Evolutionary conservation across 2,888 invertebrate species (phyloP).

Genomic region (Eulithis testata): DNA sequence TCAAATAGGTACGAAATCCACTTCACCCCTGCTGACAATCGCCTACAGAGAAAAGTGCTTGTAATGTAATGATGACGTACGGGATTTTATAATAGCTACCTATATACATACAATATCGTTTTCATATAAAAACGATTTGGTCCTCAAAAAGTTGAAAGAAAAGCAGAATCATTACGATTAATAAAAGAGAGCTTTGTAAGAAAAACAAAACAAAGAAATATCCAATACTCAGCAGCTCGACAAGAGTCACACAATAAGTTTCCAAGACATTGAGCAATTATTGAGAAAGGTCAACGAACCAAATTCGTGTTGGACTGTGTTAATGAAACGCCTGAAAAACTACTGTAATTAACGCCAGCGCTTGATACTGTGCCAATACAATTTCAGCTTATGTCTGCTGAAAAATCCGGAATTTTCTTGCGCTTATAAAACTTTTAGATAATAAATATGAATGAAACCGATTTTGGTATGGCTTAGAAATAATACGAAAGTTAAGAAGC

Average conservation of each 20-base stretch:
- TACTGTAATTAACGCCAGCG: constrained; percentile 19
- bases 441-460: too few relatives aligned
- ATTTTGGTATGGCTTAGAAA: too few relatives aligned
- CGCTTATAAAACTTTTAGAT: too few relatives aligned
- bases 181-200: too few relatives aligned
- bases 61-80: constrained; percentile 4
- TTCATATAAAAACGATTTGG: too few relatives aligned
- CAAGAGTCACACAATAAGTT: constrained; percentile 9
- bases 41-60: constrained; percentile 6
- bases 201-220: too few relatives aligned
- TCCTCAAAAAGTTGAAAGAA: too few relatives aligned
- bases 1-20: constrained; percentile 6
- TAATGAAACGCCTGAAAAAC: constrained; percentile 27
- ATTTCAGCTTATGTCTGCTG: background rate
- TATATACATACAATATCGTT: too few relatives aligned
- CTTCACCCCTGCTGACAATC: constrained; percentile 15
- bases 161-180: too few relatives aligned
- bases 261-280: constrained; percentile 14
- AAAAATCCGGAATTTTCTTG: background rate
- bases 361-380: constrained; percentile 21
- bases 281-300: constrained; percentile 25
- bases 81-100: background rate
- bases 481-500: too few relatives aligned
- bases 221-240: background rate
- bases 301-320: constrained; percentile 23